These are phyloP conservation scores for Rhingia campestris DNA, from an alignment of 2,888 invertebrate genomes.

Conservation along the genomic window DNA sequence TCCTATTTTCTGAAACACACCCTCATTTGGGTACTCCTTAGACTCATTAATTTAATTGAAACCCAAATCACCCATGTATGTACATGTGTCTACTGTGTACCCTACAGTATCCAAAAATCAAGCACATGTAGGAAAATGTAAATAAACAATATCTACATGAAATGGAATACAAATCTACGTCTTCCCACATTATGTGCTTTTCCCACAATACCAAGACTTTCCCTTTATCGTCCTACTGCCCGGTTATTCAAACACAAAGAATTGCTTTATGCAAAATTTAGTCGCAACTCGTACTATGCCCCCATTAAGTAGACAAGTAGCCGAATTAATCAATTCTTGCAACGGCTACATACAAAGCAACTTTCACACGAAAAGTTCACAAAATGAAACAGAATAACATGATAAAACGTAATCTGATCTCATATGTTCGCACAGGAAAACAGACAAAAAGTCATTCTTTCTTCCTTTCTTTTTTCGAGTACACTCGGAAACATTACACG, in stretches of 20 bases:
- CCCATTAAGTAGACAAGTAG: constrained; percentile 13
- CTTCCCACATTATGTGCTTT: neutral
- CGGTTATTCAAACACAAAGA: neutral
- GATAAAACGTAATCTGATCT: constrained; percentile 48
- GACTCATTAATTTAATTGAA: no score
- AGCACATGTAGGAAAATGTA: no score
- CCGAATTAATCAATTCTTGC: constrained; percentile 1
- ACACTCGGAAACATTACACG: constrained; percentile 6
- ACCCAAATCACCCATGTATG: no score
- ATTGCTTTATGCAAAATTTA: neutral
- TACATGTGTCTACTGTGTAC: no score
- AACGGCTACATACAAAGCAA: neutral
- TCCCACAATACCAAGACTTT: neutral
- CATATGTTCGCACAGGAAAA: constrained; percentile 23
- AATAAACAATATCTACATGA: no score
- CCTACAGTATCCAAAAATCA: no score
- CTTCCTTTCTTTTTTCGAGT: constrained; percentile 19
- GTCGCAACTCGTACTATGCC: neutral
- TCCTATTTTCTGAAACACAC: no score
- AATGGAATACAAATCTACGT: neutral
- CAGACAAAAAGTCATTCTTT: neutral
- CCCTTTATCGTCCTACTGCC: neutral
- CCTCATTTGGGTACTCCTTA: no score
- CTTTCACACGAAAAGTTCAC: constrained; percentile 40
- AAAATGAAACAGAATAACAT: neutral